Conservation (phyloP, 2,797 vertebrate species). For the Thalassophryne amazonica region DNA sequence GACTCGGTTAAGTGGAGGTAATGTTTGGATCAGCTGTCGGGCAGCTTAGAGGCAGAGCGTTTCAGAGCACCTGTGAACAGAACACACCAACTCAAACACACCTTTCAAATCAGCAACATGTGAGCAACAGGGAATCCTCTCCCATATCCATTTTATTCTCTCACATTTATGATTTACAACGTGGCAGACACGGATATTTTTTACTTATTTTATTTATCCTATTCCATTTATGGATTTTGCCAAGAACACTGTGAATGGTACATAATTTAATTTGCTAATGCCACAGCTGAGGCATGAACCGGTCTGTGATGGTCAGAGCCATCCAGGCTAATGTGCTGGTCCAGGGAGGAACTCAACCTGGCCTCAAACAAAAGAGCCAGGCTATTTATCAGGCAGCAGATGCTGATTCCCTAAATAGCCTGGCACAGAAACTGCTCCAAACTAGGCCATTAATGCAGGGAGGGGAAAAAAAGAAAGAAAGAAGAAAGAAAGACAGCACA, state of each 20-base stretch:
- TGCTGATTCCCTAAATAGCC: constrained; percentile 83
- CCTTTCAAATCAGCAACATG: constrained; percentile 63
- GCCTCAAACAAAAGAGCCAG: constrained; percentile 78
- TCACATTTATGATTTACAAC: constrained; percentile 31
- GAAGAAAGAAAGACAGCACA: constrained; percentile 46
- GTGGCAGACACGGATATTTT: constrained; percentile 53
- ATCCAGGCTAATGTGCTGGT: constrained; percentile 52
- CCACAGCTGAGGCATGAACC: constrained; percentile 17
- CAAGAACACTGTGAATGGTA: too few relatives aligned
- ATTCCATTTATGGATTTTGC: constrained; percentile 25
- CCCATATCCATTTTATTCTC: constrained; percentile 38
- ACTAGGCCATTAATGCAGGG: constrained; percentile 81
- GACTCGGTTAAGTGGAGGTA: constrained; percentile 63
- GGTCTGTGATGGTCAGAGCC: constrained; percentile 43
- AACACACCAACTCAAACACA: constrained; percentile 37
- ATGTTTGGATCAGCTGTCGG: constrained; percentile 60
- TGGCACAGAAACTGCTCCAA: constrained; percentile 80
- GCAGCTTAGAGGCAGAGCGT: constrained; percentile 56
- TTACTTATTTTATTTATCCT: constrained; percentile 38
- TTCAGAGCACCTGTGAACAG: constrained; percentile 61
- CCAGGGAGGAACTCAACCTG: constrained; percentile 73
- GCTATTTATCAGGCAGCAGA: constrained; percentile 83
- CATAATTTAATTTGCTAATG: background rate
- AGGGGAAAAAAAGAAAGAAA: too few relatives aligned
- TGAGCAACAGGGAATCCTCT: constrained; percentile 53